These are phyloP conservation scores for Cebidichthys violaceus DNA, from an alignment of 2,113 vertebrate genomes.

Conservation along the genomic window DNA sequence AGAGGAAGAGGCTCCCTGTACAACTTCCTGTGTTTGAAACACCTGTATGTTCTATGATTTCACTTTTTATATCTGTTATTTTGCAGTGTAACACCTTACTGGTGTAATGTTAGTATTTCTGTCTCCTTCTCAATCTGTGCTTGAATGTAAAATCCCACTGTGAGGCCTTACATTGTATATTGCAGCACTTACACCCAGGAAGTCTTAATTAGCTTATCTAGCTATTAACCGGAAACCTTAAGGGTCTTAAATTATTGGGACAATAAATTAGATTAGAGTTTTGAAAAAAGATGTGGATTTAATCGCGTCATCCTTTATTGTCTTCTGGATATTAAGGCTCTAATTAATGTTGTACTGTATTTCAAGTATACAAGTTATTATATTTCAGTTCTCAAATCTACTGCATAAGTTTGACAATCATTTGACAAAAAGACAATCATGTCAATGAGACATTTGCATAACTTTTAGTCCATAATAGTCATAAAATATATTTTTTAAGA, in stretches of 20 bases:
- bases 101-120: conserved; percentile 23
- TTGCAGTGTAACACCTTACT: conserved; percentile 62
- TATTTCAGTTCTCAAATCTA: background rate
- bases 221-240: conserved; percentile 39
- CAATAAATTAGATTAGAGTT: background rate
- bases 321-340: background rate
- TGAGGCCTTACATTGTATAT: conserved; percentile 69
- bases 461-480: background rate
- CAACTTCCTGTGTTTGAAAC: conserved; percentile 24
- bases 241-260: conserved; percentile 11
- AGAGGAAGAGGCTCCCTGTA: conserved; percentile 2
- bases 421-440: background rate
- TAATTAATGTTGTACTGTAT: background rate
- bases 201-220: conserved; percentile 48
- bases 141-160: conserved; percentile 28
- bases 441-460: background rate
- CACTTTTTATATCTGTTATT: conserved; percentile 52
- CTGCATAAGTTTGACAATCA: background rate
- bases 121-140: conserved; percentile 19
- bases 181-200: conserved; percentile 44
- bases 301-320: background rate
- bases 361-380: background rate
- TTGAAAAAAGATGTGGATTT: background rate
- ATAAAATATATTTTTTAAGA: background rate
- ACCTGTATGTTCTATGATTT: conserved; percentile 45